These are phyloP conservation scores for Halyomorpha halys DNA, from an alignment of 1,140 invertebrate species.

Conservation along the genomic window DNA sequence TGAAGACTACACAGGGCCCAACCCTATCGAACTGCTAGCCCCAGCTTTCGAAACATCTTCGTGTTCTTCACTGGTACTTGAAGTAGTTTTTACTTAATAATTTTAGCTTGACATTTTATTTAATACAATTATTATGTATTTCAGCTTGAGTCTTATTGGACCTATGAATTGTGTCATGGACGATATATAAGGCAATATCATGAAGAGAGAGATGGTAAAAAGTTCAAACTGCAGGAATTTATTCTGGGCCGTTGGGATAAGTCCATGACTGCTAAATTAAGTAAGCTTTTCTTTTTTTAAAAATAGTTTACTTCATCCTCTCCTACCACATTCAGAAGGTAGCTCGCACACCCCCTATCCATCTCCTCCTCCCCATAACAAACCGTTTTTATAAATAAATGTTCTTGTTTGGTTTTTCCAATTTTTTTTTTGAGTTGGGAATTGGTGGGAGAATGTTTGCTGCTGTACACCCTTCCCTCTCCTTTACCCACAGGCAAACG, in stretches of 20 bases:
- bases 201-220: conserved; percentile 82
- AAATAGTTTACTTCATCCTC: too few species aligned
- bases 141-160: conserved; percentile 89
- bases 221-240: conserved; percentile 69
- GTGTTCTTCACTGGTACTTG: conserved; percentile 61
- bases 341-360: too few species aligned
- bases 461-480: too few species aligned
- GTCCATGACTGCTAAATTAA: conserved; percentile 39
- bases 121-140: conserved; percentile 25
- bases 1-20: conserved; percentile 38
- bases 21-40: conserved; percentile 62
- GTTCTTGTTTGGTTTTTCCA: too few species aligned
- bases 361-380: too few species aligned
- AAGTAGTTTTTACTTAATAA: conserved; percentile 14
- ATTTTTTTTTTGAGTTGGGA: too few species aligned
- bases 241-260: conserved; percentile 63
- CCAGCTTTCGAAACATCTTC: conserved; percentile 58
- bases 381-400: too few species aligned
- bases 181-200: conserved; percentile 84
- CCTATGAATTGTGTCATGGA: conserved; percentile 94
- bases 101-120: background rate
- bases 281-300: conserved; percentile 34
- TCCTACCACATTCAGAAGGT: too few species aligned
- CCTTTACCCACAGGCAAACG: too few species aligned
- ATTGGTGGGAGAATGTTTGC: too few species aligned